A percentile compares a stretch with the other conserved stretches of the same genome.
Evolutionary conservation across 1,140 invertebrate species (phyloP).

Genomic region (Aphelenchoides besseyi): DNA sequence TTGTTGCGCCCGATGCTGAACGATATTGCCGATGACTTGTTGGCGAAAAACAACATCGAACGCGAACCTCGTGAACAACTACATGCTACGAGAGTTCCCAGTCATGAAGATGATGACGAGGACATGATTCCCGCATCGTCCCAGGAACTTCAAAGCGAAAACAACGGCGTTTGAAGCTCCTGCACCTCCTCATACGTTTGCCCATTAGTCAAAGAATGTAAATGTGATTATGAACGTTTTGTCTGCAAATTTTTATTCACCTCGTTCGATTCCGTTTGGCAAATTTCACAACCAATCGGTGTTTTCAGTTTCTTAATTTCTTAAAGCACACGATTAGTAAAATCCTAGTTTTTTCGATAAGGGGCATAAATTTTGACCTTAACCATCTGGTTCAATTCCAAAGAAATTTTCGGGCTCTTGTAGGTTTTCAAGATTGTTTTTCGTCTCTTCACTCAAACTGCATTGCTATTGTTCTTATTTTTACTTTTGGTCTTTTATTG

Average conservation of each 20-base stretch:
- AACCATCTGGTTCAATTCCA: not conserved
- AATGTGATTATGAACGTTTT: not conserved
- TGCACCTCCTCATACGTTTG: not conserved
- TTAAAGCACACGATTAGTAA: not conserved
- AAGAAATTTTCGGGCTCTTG: not conserved
- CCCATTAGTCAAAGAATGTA: not conserved
- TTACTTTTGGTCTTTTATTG: not conserved
- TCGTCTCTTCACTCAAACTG: not conserved
- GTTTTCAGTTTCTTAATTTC: not conserved
- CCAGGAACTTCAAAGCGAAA: not conserved
- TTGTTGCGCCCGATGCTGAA: constrained; percentile 40
- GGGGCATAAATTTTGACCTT: not conserved
- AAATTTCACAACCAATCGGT: constrained; percentile 3
- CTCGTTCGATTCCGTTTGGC: not conserved
- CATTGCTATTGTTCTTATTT: not conserved
- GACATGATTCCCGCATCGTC: not conserved
- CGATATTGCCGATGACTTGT: constrained; percentile 10
- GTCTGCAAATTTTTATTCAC: constrained; percentile 3
- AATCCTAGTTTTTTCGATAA: too few relatives aligned
- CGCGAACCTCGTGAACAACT: not conserved
- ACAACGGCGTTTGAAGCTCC: constrained; percentile 1
- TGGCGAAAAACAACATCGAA: not conserved
- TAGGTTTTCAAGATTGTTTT: not conserved
- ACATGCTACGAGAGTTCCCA: not conserved
- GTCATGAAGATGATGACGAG: too few relatives aligned